phyloP scores from a whole-genome alignment of 2,797 vertebrate species.

The Labroides dimidiatus region DNA sequence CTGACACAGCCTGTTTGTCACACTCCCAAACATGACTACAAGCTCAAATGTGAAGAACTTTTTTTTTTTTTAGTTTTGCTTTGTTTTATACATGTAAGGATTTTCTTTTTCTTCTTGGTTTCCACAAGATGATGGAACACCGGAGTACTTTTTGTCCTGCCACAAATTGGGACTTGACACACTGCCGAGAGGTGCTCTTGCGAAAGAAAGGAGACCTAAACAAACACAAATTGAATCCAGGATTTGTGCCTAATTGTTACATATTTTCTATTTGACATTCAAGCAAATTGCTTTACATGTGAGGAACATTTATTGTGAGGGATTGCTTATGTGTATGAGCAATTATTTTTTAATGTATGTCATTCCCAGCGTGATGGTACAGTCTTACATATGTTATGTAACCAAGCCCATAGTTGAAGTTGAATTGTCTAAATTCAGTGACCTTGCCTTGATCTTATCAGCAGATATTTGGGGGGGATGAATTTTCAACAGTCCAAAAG shows the following conservation, averaged over 20 bases:
- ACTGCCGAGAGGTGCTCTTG: constrained; percentile 84
- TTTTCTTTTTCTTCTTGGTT: constrained; percentile 76
- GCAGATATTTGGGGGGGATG: constrained; percentile 53
- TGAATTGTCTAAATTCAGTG: constrained; percentile 77
- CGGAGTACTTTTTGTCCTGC: constrained; percentile 79
- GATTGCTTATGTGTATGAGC: constrained; percentile 89
- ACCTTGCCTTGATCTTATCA: constrained; percentile 62
- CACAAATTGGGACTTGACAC: constrained; percentile 81
- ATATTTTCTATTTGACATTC: constrained; percentile 88
- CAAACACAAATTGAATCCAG: constrained; percentile 84
- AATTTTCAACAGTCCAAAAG: constrained; percentile 67
- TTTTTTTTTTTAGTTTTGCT: constrained; percentile 70
- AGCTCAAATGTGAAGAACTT: constrained; percentile 91
- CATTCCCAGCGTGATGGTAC: constrained; percentile 90
- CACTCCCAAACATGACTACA: constrained; percentile 87
- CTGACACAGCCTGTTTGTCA: constrained; percentile 86
- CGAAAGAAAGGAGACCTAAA: constrained; percentile 75
- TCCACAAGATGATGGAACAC: constrained; percentile 79
- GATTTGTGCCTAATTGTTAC: constrained; percentile 91
- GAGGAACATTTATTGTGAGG: constrained; percentile 87
- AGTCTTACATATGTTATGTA: constrained; percentile 90
- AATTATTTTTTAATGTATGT: constrained; percentile 86
- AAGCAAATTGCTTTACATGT: constrained; percentile 87
- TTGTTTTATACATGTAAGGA: constrained; percentile 75
- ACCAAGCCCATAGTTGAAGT: constrained; percentile 81